Conservation (phyloP, 2,888 invertebrate genomes). For the Pemphredon lugubris region DNA sequence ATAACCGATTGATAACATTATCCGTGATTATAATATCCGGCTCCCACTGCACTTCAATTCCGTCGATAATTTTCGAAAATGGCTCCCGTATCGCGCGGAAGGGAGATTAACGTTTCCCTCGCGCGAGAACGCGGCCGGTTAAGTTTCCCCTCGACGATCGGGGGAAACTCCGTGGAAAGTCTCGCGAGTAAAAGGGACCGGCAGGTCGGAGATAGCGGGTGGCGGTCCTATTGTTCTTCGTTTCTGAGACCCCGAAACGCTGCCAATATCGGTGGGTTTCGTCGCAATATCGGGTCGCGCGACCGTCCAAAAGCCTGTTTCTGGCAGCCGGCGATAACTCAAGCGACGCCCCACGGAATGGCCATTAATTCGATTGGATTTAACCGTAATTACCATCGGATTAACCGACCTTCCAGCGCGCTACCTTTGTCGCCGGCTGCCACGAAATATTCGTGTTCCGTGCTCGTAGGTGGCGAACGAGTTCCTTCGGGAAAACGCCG, state of each 20-base stretch:
- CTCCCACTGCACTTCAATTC: too few species aligned
- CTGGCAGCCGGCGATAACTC: slow-evolving; percentile 74
- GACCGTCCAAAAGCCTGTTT: slow-evolving; percentile 31
- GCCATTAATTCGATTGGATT: slow-evolving; percentile 54
- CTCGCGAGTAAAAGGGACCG: slow-evolving; percentile 41
- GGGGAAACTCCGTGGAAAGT: slow-evolving; percentile 35
- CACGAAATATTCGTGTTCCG: too few species aligned
- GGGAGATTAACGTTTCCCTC: too few species aligned
- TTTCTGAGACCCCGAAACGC: slow-evolving; percentile 54
- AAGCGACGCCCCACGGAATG: slow-evolving; percentile 50
- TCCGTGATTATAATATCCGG: too few species aligned
- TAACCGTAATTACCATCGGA: slow-evolving; percentile 57
- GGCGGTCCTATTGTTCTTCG: slow-evolving; percentile 59
- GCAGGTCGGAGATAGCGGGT: slow-evolving; percentile 47
- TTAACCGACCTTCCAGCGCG: slow-evolving; percentile 31
- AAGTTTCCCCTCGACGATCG: slow-evolving; percentile 1
- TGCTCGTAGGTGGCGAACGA: background rate
- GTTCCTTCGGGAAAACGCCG: background rate
- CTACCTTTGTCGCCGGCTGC: slow-evolving; percentile 11
- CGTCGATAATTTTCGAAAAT: too few species aligned
- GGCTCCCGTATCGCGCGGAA: too few species aligned
- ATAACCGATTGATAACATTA: too few species aligned
- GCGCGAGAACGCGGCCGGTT: too few species aligned
- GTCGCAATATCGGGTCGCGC: slow-evolving; percentile 58
- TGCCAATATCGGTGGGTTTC: slow-evolving; percentile 67